phyloP scores from a whole-genome alignment of 1,140 invertebrate genomes.

The Eupristina koningsbergeri region DNA sequence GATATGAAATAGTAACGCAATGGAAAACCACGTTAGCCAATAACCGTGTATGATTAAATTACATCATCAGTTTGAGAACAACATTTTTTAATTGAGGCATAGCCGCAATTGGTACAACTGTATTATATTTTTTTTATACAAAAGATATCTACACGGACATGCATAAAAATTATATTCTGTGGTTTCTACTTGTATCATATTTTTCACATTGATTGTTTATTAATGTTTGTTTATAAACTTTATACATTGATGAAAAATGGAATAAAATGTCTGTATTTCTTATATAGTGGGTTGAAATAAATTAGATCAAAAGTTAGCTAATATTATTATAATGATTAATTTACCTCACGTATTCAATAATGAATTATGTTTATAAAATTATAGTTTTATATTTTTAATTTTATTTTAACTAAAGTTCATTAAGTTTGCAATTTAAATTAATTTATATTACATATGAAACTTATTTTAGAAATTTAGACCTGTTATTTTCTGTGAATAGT shows the following conservation, averaged over 20 bases:
- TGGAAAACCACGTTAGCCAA: neutral
- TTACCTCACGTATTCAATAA: no score
- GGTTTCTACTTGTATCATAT: neutral
- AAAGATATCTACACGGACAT: neutral
- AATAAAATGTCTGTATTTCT: no score
- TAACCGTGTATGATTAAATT: neutral
- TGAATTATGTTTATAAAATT: no score
- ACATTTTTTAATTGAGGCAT: neutral
- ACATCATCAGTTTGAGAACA: neutral
- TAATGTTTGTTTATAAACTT: no score
- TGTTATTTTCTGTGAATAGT: no score
- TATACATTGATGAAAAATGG: no score
- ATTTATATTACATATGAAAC: no score
- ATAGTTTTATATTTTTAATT: no score
- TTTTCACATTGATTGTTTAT: neutral
- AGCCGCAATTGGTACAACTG: slow-evolving; percentile 1
- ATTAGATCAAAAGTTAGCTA: no score
- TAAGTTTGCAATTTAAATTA: neutral
- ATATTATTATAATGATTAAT: no score
- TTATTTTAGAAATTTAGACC: no score
- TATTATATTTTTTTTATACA: neutral
- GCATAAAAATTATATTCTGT: neutral
- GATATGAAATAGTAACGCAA: neutral
- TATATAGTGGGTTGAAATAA: no score
- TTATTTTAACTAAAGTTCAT: neutral